Conservation (phyloP, 2,888 invertebrate genomes). For the Caenorhabditis panamensis region DNA sequence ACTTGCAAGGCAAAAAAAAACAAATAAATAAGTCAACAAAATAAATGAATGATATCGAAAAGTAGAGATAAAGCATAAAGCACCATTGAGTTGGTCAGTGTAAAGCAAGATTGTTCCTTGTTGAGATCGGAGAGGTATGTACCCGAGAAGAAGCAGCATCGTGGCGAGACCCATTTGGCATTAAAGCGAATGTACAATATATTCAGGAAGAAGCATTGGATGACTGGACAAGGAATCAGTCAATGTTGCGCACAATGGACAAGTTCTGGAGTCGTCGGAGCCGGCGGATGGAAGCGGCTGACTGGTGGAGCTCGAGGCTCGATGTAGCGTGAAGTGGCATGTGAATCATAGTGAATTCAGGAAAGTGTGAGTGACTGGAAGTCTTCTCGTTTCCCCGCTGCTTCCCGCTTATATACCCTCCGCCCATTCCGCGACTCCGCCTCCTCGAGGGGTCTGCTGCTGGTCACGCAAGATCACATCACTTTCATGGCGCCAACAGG, state of each 20-base stretch:
- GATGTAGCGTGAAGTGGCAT: conserved; percentile 52
- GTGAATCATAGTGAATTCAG: conserved; percentile 42
- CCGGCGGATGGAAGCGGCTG: conserved; percentile 24
- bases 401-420: conserved; percentile 29
- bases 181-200: conserved; percentile 45
- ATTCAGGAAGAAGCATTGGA: conserved; percentile 20
- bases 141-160: conserved; percentile 40
- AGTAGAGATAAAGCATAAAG: conserved; percentile 36
- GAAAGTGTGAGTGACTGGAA: conserved; percentile 20
- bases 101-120: conserved; percentile 47
- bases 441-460: conserved; percentile 19
- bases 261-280: conserved; percentile 45
- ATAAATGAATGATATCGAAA: conserved; percentile 20
- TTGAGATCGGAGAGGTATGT: conserved; percentile 36
- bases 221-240: conserved; percentile 46
- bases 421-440: conserved; percentile 34
- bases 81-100: conserved; percentile 26
- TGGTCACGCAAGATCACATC: conserved; percentile 51
- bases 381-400: conserved; percentile 18
- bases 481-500: conserved; percentile 13
- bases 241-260: conserved; percentile 38
- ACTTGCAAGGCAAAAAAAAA: conserved; percentile 8
- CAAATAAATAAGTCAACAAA: conserved; percentile 1
- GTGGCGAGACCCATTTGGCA: conserved; percentile 52
- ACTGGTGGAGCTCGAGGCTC: conserved; percentile 53